Conservation (phyloP, 2,888 invertebrate species). For the Slavum lentiscoides region DNA sequence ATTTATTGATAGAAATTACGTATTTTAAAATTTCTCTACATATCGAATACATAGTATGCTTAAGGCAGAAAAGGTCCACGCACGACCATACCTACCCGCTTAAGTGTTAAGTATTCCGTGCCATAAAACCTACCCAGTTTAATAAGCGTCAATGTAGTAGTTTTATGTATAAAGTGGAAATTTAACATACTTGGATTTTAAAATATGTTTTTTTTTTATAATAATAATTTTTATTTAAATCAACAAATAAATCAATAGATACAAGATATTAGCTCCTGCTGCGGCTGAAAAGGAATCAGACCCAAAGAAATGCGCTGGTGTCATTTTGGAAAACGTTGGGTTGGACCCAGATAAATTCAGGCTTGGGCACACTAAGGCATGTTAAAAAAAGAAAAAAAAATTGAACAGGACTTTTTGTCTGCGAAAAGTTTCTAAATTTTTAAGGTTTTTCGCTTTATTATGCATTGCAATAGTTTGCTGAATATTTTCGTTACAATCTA, state of each 20-base stretch:
- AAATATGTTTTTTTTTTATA: not conserved
- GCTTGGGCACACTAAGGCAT: conserved; percentile 98
- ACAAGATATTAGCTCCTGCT: conserved; percentile 97
- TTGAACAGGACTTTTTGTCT: conserved; percentile 21
- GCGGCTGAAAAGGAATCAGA: conserved; percentile 69
- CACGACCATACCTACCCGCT: conserved; percentile 13
- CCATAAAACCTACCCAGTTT: not conserved
- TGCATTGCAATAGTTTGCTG: conserved; percentile 13
- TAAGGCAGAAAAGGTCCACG: too few species aligned
- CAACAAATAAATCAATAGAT: conserved; percentile 67
- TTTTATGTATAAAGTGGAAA: not conserved
- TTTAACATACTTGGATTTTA: not conserved
- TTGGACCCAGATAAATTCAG: conserved; percentile 91
- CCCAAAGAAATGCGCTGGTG: conserved; percentile 76
- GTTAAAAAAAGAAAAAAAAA: conserved; percentile 60
- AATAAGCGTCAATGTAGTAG: conserved; percentile 3
- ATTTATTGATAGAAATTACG: too few species aligned
- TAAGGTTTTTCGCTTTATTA: conserved; percentile 30
- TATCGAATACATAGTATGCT: too few species aligned
- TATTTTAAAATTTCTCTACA: too few species aligned
- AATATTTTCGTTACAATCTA: conserved; percentile 21
- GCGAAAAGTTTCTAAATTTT: conserved; percentile 22
- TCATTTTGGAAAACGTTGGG: conserved; percentile 79
- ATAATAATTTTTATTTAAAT: conserved; percentile 31
- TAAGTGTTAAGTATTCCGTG: not conserved